Conservation (phyloP, 2,113 vertebrate species). For the Accipiter virgatus region DNA sequence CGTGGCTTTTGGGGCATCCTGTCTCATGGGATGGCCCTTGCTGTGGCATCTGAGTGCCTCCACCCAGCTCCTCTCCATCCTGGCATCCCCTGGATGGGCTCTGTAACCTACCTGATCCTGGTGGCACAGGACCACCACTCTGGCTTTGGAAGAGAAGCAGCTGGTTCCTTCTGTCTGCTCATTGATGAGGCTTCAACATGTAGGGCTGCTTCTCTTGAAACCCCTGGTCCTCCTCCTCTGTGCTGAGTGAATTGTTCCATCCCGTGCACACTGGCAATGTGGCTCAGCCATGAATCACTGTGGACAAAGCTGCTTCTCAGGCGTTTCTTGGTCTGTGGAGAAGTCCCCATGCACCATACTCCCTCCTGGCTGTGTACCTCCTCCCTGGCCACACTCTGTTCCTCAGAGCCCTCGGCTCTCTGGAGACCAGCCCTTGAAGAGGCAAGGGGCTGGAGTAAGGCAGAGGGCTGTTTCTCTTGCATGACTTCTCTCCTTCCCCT, state of each 20-base stretch:
- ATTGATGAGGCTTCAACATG: not conserved
- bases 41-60: not conserved
- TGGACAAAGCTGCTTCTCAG: not conserved
- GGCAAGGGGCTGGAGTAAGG: not conserved
- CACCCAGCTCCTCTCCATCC: not conserved
- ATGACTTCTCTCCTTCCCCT: not conserved
- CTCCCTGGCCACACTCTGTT: not conserved
- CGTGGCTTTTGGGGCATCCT: not conserved
- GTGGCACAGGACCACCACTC: not conserved
- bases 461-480: not conserved
- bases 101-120: not conserved
- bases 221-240: not conserved
- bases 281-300: not conserved
- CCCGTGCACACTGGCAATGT: fast-evolving
- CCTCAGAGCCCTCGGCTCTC: not conserved
- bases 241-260: fast-evolving
- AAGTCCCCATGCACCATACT: not conserved
- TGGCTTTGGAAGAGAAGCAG: not conserved
- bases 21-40: not conserved
- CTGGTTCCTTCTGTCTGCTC: not conserved
- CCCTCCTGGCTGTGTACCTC: not conserved
- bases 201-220: not conserved
- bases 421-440: fast-evolving
- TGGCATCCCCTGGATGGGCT: not conserved
- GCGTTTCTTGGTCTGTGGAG: not conserved